Base-by-base conservation (phyloP, 2,113 vertebrate species). In the Odontophorus gujanensis region DNA sequence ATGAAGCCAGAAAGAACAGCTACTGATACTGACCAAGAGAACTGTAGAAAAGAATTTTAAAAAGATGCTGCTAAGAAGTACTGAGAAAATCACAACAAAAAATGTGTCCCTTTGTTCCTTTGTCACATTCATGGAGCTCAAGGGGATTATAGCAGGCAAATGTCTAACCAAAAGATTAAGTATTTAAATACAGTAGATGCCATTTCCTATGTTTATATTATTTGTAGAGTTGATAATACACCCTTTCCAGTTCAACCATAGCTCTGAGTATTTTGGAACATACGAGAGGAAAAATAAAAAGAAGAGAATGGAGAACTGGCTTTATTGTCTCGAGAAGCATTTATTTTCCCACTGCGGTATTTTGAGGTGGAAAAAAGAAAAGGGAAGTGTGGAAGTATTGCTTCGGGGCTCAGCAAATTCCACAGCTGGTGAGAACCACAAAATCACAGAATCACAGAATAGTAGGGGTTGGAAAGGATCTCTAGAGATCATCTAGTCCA, bases 1-100 rank as follows among this genome's bases (percentile, higher is more conserved):
- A 38, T 63, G 63, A 96, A 93, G 68, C 36, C 40, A 83, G 80
- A 83, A 40, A 57, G 61, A 80, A 78, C 19, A 85, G 50, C n/a
- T 38, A 45, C 18, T 93, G 25, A 28, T 94, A 85, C 17, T 63
- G 73, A 65, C 61, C 42, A 69, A 47, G 15, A 75, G 17, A 85
- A 0, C 4, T 25, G 30, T 25, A 71, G 21, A 67, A 14, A 79
- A 5, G 63, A 85, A 63, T 90, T 69, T 63, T 40, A 0, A 24
- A 75, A 85, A 91, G 87, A 48, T 13, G 1, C 2, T 0, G 0
- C 38, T 81, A 38, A 55, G 20, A 85, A 71, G 71, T 43, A 68
- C 2, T 32, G 21, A 32, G 21, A 81, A 55, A 85, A 55, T 15
- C 66, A 51, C 32, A 63, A 72, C 5, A 26, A 65, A 45, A 45